phyloP scores from a whole-genome alignment of 2,797 vertebrate species.

The Amphiprion clarkii region DNA sequence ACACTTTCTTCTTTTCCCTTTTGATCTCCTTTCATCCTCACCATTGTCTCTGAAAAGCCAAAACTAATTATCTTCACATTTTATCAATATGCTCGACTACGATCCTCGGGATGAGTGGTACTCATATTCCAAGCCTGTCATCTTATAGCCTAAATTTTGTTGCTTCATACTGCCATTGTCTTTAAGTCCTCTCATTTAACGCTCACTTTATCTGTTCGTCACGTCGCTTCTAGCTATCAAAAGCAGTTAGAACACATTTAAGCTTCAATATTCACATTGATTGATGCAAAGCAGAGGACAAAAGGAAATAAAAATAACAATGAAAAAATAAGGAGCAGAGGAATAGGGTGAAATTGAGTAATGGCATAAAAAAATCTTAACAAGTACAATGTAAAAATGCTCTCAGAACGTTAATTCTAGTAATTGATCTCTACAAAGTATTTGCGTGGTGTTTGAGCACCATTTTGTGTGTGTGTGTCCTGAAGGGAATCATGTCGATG shows the following conservation, averaged over 20 bases:
- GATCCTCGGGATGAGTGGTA: conserved; percentile 44
- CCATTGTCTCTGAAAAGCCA: conserved; percentile 41
- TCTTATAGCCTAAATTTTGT: conserved; percentile 31
- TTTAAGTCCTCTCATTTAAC: conserved; percentile 42
- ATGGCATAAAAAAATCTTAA: conserved; percentile 1
- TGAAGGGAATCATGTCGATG: conserved; percentile 50
- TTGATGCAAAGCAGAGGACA: conserved; percentile 4
- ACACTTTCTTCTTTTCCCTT: conserved; percentile 33
- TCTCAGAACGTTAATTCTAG: conserved; percentile 2
- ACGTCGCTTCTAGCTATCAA: conserved; percentile 17
- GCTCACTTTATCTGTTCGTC: conserved; percentile 37
- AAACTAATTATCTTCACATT: conserved; percentile 52
- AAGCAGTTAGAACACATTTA: conserved; percentile 27
- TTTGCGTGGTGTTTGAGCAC: not conserved
- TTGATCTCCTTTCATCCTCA: conserved; percentile 42
- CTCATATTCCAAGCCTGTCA: conserved; percentile 32
- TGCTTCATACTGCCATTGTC: conserved; percentile 45
- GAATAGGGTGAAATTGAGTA: not conserved
- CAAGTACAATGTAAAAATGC: conserved; percentile 8
- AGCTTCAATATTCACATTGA: conserved; percentile 32
- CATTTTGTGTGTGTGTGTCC: conserved; percentile 37
- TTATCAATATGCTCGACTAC: conserved; percentile 24
- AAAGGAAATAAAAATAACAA: not conserved
- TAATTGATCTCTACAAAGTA: conserved; percentile 39
- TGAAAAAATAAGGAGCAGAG: not conserved